A percentile compares a stretch with the other conserved stretches of the same genome.
Conservation (phyloP, 2,888 invertebrate species). For the Drosophila paranaensis region DNA sequence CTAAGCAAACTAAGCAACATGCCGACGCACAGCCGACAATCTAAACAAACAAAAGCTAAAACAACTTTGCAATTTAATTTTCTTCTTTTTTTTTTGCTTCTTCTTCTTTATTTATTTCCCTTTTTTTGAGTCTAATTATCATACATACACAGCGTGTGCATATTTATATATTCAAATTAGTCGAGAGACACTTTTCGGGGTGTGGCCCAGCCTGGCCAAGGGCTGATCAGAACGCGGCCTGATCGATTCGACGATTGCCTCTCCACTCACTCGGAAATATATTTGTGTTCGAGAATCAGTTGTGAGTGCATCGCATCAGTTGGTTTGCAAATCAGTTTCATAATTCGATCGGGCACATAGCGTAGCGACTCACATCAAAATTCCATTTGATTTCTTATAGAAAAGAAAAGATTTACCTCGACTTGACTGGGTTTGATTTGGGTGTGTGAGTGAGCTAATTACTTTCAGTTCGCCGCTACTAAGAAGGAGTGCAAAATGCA, state of each 20-base stretch:
- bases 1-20: not conserved
- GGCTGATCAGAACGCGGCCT: constrained; percentile 25
- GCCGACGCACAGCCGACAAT: constrained; percentile 6
- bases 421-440: constrained; percentile 18
- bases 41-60: constrained; percentile 1
- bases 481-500: not conserved
- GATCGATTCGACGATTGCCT: constrained; percentile 39
- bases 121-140: constrained; percentile 33
- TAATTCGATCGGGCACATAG: not conserved
- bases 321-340: not conserved
- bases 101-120: not conserved
- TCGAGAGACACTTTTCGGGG: constrained; percentile 9
- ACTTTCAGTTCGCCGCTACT: constrained; percentile 29
- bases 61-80: constrained; percentile 11
- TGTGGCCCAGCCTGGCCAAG: constrained; percentile 23
- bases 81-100: not conserved
- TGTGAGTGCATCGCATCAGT: constrained; percentile 9
- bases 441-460: constrained; percentile 15
- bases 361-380: constrained; percentile 6
- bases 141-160: constrained; percentile 30
- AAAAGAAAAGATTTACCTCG: constrained; percentile 19
- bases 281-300: not conserved
- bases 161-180: constrained; percentile 38
- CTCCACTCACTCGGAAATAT: not conserved
- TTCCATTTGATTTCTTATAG: constrained; percentile 1